These are phyloP conservation scores for Cepaea nemoralis DNA, from an alignment of 1,140 invertebrate species.

Conservation along the genomic window DNA sequence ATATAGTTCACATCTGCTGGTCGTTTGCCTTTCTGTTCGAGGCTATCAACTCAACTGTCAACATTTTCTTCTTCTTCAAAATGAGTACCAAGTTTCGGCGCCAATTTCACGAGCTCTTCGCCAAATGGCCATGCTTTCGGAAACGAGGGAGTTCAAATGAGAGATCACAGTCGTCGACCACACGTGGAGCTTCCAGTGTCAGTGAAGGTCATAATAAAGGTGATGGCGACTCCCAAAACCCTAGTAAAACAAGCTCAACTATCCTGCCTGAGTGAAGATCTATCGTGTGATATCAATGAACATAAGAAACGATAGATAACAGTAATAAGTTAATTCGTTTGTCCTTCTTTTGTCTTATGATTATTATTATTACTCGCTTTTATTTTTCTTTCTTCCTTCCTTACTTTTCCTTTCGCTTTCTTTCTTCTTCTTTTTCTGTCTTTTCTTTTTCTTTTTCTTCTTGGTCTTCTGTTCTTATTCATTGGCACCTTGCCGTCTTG, in stretches of 20 bases:
- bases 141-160: not conserved
- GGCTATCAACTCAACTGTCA: not conserved
- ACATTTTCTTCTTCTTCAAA: constrained; percentile 1
- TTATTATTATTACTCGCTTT: too few relatives aligned
- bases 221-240: not conserved
- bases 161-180: not conserved
- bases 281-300: too few relatives aligned
- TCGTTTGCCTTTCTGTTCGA: not conserved
- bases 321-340: too few relatives aligned
- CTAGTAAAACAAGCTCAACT: not conserved
- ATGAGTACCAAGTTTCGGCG: not conserved
- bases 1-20: not conserved
- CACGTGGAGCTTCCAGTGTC: not conserved
- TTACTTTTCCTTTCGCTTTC: too few relatives aligned
- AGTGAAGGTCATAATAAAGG: not conserved
- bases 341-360: too few relatives aligned
- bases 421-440: too few relatives aligned
- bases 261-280: not conserved
- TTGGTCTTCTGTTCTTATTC: too few relatives aligned
- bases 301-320: too few relatives aligned
- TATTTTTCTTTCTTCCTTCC: too few relatives aligned
- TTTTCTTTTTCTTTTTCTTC: too few relatives aligned
- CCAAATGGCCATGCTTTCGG: not conserved
- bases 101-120: not conserved
- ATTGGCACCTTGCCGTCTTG: too few relatives aligned